Evolutionary conservation across 2,888 invertebrate species (phyloP).

Genomic region (Heliothis peltigera): DNA sequence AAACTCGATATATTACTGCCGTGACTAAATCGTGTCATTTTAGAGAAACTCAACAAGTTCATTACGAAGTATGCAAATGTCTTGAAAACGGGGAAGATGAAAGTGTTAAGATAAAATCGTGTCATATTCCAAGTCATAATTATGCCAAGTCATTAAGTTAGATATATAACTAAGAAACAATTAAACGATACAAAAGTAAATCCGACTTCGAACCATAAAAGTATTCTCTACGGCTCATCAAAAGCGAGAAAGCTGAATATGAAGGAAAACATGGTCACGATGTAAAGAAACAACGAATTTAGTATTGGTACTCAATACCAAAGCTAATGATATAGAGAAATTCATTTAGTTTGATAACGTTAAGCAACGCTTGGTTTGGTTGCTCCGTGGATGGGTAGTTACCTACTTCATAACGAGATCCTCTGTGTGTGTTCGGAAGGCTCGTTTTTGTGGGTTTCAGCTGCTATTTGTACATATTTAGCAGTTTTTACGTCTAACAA

Average conservation of each 20-base stretch:
- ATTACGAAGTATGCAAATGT: slow-evolving; percentile 14
- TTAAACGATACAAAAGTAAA: not conserved
- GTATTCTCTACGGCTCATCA: not conserved
- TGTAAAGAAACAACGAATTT: not conserved
- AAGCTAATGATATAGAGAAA: no score
- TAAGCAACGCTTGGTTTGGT: no score
- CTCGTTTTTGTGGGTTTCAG: no score
- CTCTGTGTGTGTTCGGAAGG: no score
- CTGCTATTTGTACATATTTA: no score
- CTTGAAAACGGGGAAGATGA: slow-evolving; percentile 16
- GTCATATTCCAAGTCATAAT: not conserved
- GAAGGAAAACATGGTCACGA: not conserved
- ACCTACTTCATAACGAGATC: no score
- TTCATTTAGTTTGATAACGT: not conserved
- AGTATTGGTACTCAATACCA: no score
- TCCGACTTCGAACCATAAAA: not conserved
- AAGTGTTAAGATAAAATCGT: slow-evolving; percentile 12
- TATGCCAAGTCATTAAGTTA: not conserved
- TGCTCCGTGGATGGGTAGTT: no score
- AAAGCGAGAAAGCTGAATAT: not conserved
- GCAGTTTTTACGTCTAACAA: no score
- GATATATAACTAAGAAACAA: slow-evolving; percentile 1
- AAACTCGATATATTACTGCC: slow-evolving; percentile 50
- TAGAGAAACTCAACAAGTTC: slow-evolving; percentile 30
- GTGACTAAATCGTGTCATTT: slow-evolving; percentile 51